Conservation (phyloP, 1,140 invertebrate species). For the Zaprionus camerounensis region DNA sequence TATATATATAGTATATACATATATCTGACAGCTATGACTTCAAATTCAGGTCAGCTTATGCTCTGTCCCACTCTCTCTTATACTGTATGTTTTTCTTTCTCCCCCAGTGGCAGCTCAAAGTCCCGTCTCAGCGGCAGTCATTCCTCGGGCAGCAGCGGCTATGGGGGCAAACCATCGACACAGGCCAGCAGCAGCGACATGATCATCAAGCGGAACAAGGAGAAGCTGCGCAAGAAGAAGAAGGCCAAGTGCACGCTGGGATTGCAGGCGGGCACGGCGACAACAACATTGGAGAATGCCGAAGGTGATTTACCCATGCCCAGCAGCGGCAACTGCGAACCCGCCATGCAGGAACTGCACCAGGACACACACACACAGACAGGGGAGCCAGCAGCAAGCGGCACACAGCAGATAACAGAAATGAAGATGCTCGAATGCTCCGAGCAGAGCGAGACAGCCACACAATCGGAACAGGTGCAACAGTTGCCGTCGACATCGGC, state of each 20-base stretch:
- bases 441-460: constrained; percentile 42
- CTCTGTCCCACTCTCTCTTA: neutral
- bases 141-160: constrained; percentile 91
- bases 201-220: constrained; percentile 85
- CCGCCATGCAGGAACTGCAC: constrained; percentile 10
- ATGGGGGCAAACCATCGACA: constrained; percentile 88
- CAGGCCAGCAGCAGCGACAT: constrained; percentile 85
- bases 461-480: constrained; percentile 49
- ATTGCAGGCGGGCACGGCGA: neutral
- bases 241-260: constrained; percentile 73
- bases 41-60: neutral
- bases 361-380: constrained; percentile 29
- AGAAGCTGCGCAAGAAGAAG: constrained; percentile 85
- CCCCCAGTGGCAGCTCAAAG: constrained; percentile 89
- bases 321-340: constrained; percentile 8
- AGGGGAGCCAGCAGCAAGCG: constrained; percentile 8
- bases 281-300: constrained; percentile 34
- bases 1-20: no score
- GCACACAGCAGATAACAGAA: constrained; percentile 29
- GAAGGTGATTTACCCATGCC: constrained; percentile 33
- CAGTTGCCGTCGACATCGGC: constrained; percentile 49
- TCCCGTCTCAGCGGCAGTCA: constrained; percentile 90
- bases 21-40: neutral
- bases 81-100: neutral
- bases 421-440: constrained; percentile 35